Base-by-base conservation (phyloP, 1,140 invertebrate species). In the Orius laevigatus region DNA sequence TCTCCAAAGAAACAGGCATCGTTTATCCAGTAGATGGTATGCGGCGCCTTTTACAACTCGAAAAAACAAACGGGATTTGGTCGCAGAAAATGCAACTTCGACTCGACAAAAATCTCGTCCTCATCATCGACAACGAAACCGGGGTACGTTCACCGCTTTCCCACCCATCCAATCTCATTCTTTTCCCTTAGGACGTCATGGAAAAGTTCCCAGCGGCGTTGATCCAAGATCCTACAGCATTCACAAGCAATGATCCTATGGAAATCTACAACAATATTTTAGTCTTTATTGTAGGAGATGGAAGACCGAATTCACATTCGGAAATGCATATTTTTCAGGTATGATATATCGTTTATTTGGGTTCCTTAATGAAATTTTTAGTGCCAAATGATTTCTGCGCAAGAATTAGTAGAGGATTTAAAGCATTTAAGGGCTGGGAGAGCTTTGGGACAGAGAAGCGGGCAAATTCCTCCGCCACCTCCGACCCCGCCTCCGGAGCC, bases 291-390 rank as follows among this genome's bases (percentile, higher is more conserved):
- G 90, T 98, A 25, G 76, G 78, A 1, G 70, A 74, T 45, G 74
- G 76, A 55, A 64, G 62, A 34, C 70, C 60, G 55, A 67, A 65
- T 50, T 75, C 79, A 43, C 70, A 77, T 18, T 78, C 88, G 1
- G 94, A 98, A 70, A 95, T 98, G 81, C 95, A 98, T 69, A 98
- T 98, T 63, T 98, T 98, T 69, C 94, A 98, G 71, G 80, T 81
- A 67, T 6, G 10, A 12, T 4, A 10, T 3, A 38, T 3, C 3
- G 40, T 20, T 39, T 50, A 2, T 46, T 36, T 43, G n/a, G 33
- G 40, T 44, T 16, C 46, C 15, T 54, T 38, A 10, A 5, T 38
- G n/a, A 38, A 38, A 4, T 38, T 38, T 66, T 11, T 57, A 79
- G 75, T 84, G 81, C 62, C 79, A 84, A 64, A 80, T 78, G 56